phyloP scores from a whole-genome alignment of 2,797 vertebrate species.

The Cercopithecus mitis region DNA sequence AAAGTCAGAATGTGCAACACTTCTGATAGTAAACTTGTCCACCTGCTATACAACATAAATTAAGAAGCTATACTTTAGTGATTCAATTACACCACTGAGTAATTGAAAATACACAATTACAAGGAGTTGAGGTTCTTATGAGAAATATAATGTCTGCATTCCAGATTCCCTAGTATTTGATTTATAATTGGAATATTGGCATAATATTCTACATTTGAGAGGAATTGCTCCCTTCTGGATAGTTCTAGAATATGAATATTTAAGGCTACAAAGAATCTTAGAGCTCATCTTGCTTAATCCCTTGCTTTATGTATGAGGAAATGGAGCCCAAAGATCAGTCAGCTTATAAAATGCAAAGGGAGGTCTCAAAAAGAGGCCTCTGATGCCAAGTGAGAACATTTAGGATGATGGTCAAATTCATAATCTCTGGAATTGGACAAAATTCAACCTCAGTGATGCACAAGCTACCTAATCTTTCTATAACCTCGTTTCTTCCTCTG shows the following conservation, averaged over 20 bases:
- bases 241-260: slow-evolving; percentile 59
- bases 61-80: slow-evolving; percentile 73
- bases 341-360: neutral
- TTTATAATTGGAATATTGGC: slow-evolving; percentile 69
- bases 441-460: neutral
- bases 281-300: slow-evolving; percentile 30
- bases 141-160: slow-evolving; percentile 68
- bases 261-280: slow-evolving; percentile 36
- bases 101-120: slow-evolving; percentile 76
- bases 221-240: slow-evolving; percentile 31
- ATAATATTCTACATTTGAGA: slow-evolving; percentile 59
- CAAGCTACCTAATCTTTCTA: neutral
- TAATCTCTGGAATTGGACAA: neutral
- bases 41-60: slow-evolving; percentile 74
- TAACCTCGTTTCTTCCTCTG: neutral
- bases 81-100: slow-evolving; percentile 73
- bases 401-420: neutral
- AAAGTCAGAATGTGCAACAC: slow-evolving; percentile 64
- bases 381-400: neutral
- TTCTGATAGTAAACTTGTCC: slow-evolving; percentile 76
- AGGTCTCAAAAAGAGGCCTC: neutral
- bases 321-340: neutral
- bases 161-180: slow-evolving; percentile 67
- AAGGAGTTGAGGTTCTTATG: slow-evolving; percentile 72
- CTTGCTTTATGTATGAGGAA: slow-evolving; percentile 17